A percentile compares a stretch with the other conserved stretches of the same genome.
phyloP scores from a whole-genome alignment of 2,888 invertebrate species.

The Argyra leucocephala region DNA sequence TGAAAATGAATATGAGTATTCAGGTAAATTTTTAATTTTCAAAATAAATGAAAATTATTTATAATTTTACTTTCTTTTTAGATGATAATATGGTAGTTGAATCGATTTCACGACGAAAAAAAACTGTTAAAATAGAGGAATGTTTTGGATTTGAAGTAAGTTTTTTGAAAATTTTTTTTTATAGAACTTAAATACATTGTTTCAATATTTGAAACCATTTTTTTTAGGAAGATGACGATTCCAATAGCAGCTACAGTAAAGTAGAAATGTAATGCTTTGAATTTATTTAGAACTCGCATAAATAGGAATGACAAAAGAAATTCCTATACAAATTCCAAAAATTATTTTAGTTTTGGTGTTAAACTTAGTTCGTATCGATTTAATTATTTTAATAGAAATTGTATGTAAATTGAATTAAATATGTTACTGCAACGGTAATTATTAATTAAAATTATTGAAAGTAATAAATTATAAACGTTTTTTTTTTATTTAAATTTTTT shows the following conservation, averaged over 20 bases:
- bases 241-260: background rate
- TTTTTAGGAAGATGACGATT: background rate
- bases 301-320: too few species aligned
- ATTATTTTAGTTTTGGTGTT: background rate
- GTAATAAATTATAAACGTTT: too few species aligned
- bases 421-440: too few species aligned
- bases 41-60: too few species aligned
- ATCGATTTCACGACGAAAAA: background rate
- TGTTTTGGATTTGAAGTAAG: slow-evolving; percentile 38
- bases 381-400: background rate
- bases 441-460: too few species aligned
- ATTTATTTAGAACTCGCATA: too few species aligned
- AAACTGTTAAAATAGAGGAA: slow-evolving; percentile 26
- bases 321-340: background rate
- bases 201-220: background rate
- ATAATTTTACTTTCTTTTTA: background rate
- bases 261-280: background rate
- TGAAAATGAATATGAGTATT: slow-evolving; percentile 42
- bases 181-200: background rate
- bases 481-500: too few species aligned
- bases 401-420: too few species aligned
- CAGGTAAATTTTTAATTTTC: slow-evolving; percentile 24
- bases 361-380: background rate
- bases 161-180: background rate
- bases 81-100: slow-evolving; percentile 21